A percentile compares a stretch with the other conserved stretches of the same genome.
Conservation (phyloP, 35 echinoderm and acorn worm species). For the Ophiothrix spiculata region DNA sequence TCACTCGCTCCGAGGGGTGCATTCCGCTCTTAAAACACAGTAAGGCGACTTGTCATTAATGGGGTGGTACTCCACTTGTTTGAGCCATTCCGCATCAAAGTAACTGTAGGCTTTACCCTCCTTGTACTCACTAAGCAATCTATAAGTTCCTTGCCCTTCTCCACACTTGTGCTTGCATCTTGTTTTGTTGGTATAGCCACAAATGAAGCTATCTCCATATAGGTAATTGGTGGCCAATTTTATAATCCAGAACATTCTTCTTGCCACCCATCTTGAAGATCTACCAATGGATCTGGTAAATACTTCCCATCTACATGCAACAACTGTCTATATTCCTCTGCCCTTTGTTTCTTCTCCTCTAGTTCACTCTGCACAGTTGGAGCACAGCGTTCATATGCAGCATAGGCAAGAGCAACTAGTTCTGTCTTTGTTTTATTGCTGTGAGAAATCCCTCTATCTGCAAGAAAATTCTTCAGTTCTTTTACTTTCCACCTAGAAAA, state of each 20-base stretch:
- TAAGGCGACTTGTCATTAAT: background rate
- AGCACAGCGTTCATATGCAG: background rate
- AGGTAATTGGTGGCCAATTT: background rate
- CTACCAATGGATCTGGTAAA: background rate
- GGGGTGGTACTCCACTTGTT: background rate
- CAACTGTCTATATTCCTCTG: background rate
- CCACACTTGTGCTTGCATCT: background rate
- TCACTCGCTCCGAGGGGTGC: background rate
- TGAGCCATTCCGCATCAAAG: background rate
- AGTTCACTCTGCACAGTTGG: background rate
- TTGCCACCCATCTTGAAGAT: background rate
- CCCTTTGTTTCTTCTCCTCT: background rate
- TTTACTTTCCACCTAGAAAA: background rate
- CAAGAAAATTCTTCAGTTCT: background rate
- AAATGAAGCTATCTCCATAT: background rate
- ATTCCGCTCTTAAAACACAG: slow-evolving; percentile 6
- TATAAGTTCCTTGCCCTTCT: background rate
- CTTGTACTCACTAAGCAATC: background rate
- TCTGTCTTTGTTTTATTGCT: background rate
- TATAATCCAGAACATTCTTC: background rate
- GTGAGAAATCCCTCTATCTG: background rate
- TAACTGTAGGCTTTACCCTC: background rate
- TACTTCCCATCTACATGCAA: background rate
- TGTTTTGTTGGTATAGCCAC: background rate
- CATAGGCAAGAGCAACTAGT: background rate